Percentiles rank a stretch among this genome's conserved stretches.
Evolutionary conservation across 2,113 vertebrate species (phyloP).

Genomic region (Tachysurus vachellii): DNA sequence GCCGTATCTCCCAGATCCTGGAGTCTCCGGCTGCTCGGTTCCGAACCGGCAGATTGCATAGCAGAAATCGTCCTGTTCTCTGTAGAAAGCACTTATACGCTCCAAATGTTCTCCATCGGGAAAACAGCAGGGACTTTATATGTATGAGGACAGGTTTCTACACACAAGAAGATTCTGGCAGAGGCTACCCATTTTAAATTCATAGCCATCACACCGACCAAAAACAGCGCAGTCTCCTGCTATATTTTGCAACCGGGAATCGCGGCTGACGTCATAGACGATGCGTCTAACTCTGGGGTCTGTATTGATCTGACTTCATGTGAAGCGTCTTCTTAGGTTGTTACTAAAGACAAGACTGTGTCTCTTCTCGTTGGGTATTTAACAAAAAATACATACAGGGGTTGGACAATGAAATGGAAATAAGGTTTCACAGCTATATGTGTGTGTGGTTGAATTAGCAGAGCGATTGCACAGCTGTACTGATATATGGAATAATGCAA

Average conservation of each 20-base stretch:
- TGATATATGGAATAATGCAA: too few species aligned
- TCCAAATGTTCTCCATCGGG: not conserved
- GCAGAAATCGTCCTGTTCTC: not conserved
- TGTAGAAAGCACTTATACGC: not conserved
- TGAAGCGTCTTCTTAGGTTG: too few species aligned
- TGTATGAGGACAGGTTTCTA: not conserved
- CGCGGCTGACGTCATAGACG: not conserved
- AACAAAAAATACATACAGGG: too few species aligned
- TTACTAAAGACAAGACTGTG: too few species aligned
- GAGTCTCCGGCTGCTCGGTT: not conserved
- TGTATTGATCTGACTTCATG: too few species aligned
- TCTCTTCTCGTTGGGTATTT: too few species aligned
- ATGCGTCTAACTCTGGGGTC: not conserved
- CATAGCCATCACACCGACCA: not conserved
- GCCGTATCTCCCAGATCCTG: not conserved
- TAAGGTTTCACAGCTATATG: too few species aligned
- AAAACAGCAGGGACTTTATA: not conserved
- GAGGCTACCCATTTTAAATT: not conserved
- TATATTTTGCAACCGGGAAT: not conserved
- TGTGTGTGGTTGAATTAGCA: too few species aligned
- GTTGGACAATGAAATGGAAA: too few species aligned
- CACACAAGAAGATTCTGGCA: not conserved
- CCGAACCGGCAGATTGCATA: not conserved
- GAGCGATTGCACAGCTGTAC: too few species aligned
- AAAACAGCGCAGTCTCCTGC: not conserved